Evolutionary conservation across 2,888 invertebrate species (phyloP).

Genomic region (Hirtodrosophila duncani): DNA sequence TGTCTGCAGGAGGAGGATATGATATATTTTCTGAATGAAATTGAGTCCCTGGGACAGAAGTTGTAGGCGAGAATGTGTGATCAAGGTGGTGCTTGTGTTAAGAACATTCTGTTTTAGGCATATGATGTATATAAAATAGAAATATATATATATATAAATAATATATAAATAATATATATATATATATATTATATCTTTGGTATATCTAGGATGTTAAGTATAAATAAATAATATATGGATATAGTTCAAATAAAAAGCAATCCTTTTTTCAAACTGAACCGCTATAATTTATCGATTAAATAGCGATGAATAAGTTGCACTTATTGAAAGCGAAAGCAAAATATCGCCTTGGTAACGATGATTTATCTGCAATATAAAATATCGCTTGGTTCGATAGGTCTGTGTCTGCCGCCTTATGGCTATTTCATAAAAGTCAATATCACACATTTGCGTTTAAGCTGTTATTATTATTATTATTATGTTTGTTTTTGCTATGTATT

Average conservation of each 20-base stretch:
- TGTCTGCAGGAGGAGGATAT: constrained; percentile 90
- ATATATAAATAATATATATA: constrained; percentile 23
- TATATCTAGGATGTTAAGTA: constrained; percentile 32
- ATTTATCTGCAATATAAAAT: no score
- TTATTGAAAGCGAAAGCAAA: no score
- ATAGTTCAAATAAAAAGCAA: constrained; percentile 9
- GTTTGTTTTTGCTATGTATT: no score
- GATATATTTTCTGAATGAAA: constrained; percentile 91
- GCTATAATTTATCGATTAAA: no score
- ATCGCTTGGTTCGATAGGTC: no score
- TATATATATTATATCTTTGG: background rate
- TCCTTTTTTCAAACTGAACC: no score
- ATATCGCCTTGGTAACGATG: no score
- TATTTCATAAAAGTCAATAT: no score
- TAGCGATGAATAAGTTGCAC: no score
- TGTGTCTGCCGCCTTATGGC: no score
- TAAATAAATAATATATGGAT: constrained; percentile 29
- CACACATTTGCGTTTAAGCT: no score
- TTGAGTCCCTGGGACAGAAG: constrained; percentile 89
- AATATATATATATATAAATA: constrained; percentile 24
- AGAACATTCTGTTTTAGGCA: constrained; percentile 53
- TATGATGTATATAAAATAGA: constrained; percentile 35
- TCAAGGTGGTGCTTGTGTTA: constrained; percentile 5
- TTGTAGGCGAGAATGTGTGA: constrained; percentile 72
- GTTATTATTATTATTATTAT: no score